Base-by-base conservation (phyloP, 2,113 vertebrate species). In the Entelurus aequoreus region DNA sequence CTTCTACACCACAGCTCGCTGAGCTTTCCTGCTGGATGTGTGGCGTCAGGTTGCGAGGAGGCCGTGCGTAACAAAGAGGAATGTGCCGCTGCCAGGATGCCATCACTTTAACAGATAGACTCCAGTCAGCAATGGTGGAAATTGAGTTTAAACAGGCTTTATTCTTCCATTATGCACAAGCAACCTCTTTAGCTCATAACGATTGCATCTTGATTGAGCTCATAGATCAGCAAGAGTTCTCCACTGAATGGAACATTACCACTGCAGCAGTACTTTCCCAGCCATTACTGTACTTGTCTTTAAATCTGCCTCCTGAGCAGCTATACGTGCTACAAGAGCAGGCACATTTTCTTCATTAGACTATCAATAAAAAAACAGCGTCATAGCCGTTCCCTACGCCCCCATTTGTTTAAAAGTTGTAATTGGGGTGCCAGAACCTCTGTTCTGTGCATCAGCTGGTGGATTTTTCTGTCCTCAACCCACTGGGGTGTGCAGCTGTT, bases 401-500 rank as follows among this genome's bases (percentile, higher is more conserved):
- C 64, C 51, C 10, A 63, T 69, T 48, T 63, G 56, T 70, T 21
- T 48, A n/a, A 6, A 37, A 49, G 52, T 53, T 62, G 68, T 66
- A 65, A 74, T 71, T 57, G 8, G 19, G 5, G 10, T 21, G 48
- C 46, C 48, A 54, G 16, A 38, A 54, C 15, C 8, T 51, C 0
- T 37, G 21, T 11, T 1, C 21, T 12, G 19, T 0, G 11, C 12
- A 5, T 80, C 65, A 68, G 42, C 48, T 65, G 60, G 57, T 74
- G 65, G 66, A 54, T 59, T 68, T 19, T 15, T 5, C 42, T 54
- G 13, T 7, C 72, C 12, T 8, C 69, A 6, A 19, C 75, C 66
- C 14, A 8, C 9, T 13, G 66, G 76, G 57, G 35, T 49, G 56
- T 75, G 50, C 77, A 60, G 63, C 63, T 49, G 66, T 71, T 71